A percentile compares a stretch with the other conserved stretches of the same genome.
Evolutionary conservation across 2,113 vertebrate genomes (phyloP).

Genomic region (Oncorhynchus keta): DNA sequence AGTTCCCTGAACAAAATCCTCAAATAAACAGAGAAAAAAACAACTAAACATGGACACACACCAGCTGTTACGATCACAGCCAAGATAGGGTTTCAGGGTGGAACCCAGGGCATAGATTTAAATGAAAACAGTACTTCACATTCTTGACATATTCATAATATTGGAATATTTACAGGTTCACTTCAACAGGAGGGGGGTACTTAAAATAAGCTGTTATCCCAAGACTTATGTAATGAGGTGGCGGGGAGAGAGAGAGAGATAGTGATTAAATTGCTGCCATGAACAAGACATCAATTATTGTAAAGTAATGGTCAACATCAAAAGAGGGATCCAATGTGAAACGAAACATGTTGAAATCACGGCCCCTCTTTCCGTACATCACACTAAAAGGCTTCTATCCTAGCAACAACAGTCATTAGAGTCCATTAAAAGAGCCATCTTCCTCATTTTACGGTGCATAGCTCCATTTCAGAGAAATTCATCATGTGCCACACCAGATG

Average conservation of each 20-base stretch:
- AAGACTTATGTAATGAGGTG: neutral
- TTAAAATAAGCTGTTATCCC: neutral
- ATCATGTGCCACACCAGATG: slow-evolving; percentile 19
- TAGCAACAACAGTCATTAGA: slow-evolving; percentile 25
- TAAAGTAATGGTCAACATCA: neutral
- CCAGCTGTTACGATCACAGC: no score
- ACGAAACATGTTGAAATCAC: neutral
- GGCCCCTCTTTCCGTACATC: neutral
- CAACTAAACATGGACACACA: no score
- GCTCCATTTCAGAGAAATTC: slow-evolving; percentile 28
- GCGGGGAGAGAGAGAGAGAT: no score
- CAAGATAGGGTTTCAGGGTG: no score
- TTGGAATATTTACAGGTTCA: neutral
- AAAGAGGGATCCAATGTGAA: neutral
- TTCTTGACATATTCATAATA: neutral
- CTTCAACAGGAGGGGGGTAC: neutral
- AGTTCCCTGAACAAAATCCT: no score
- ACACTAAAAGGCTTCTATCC: slow-evolving; percentile 12
- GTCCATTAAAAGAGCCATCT: slow-evolving; percentile 28
- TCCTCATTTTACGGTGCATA: slow-evolving; percentile 9
- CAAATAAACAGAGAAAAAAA: no score
- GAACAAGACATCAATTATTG: neutral
- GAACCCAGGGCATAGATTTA: neutral
- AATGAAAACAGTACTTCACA: neutral
- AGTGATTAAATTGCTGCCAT: slow-evolving; percentile 34